Evolutionary conservation across 2,797 vertebrate genomes (phyloP), one percentile per base, ranked within the genome.

Genomic region (Catamblyrhynchus diadema): DNA sequence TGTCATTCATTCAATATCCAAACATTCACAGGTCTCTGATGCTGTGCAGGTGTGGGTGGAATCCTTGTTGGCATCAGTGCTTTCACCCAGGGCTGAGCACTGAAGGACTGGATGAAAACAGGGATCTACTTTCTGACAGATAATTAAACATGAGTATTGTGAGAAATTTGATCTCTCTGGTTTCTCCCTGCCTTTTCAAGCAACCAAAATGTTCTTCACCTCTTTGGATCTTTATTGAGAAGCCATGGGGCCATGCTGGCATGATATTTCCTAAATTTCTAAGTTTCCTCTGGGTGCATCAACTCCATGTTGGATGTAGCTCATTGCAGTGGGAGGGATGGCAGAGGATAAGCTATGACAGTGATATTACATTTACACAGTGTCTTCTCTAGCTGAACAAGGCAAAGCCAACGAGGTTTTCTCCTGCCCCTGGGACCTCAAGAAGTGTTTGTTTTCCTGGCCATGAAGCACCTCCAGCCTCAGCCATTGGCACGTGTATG

Each of bases 401-500:
- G 24, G 57, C 45, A 57, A 86, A 81, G 32, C 42, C 24, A 14
- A 23, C 44, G 23, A 50, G 41, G 41, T 83, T 88, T 83, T 32
- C 19, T 78, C 45, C 77, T 78, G 53, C 77, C 21, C 39, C 79
- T 69, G 74, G 56, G 66, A 79, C 35, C 62, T 62, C 3, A 4
- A 7, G 1, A 6, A 33, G 14, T 56, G 32, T 80, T 94, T 28
- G 23, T 95, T 56, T 77, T 90, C 37, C 64, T 6, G 8, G 21
- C 41, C 39, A 24, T 6, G 69, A 50, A 44, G 64, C 66, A 79
- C 47, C 71, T 89, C 20, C 62, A 56, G 47, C 45, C 59, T 45
- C 50, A n/a, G 61, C 48, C 6, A 5, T 1, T 61, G 80, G 65
- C 23, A 5, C 0, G 0, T 1, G 3, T 24, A 33, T 33, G 2